phyloP scores from a whole-genome alignment of 2,888 invertebrate genomes.

The Pedicia rivosa region DNA sequence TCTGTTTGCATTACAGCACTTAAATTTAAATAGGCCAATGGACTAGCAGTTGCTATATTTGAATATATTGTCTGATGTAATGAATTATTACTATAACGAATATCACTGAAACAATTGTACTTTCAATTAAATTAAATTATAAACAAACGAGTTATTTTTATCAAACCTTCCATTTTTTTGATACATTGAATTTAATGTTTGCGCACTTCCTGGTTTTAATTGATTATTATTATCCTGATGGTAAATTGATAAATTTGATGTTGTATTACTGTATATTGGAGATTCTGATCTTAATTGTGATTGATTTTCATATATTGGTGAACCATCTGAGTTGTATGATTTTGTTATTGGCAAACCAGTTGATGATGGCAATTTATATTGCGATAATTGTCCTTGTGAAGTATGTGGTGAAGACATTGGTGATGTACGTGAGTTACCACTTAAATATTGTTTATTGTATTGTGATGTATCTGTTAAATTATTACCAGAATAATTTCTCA shows the following conservation, averaged over 20 bases:
- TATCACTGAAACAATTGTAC: background rate
- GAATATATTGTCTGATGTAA: constrained; percentile 4
- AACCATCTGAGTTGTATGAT: constrained; percentile 26
- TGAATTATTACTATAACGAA: constrained; percentile 1
- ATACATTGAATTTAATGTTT: constrained; percentile 11
- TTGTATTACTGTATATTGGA: constrained; percentile 39
- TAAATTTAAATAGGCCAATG: constrained; percentile 6
- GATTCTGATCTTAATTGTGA: constrained; percentile 31
- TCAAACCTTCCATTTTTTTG: background rate
- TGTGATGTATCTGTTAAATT: constrained; percentile 6
- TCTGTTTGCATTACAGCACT: constrained; percentile 14
- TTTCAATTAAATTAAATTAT: no score
- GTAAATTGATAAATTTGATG: constrained; percentile 20
- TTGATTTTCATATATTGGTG: constrained; percentile 40
- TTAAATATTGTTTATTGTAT: constrained; percentile 8
- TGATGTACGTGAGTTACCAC: background rate
- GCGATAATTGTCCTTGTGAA: background rate
- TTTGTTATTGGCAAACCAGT: constrained; percentile 6
- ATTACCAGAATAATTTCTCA: constrained; percentile 8
- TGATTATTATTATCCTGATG: constrained; percentile 13
- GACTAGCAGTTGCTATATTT: constrained; percentile 1
- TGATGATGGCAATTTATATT: background rate
- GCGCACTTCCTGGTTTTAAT: no score
- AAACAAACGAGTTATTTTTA: no score
- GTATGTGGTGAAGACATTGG: background rate